phyloP scores from a whole-genome alignment of 2,888 invertebrate species.

The Heliconius erato region DNA sequence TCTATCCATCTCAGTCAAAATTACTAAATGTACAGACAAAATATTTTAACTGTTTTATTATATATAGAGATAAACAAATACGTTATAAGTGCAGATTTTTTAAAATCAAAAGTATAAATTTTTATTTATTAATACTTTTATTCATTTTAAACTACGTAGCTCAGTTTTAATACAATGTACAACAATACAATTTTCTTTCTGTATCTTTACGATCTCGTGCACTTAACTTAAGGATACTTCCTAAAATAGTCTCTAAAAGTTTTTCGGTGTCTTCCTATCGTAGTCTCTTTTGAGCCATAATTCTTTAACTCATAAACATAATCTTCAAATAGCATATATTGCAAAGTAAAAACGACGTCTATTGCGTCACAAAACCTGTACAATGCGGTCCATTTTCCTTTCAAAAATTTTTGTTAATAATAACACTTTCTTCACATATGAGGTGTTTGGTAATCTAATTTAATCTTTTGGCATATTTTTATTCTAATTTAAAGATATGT shows the following conservation, averaged over 20 bases:
- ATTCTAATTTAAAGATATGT: constrained; percentile 57
- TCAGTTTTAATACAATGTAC: no score
- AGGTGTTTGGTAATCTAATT: constrained; percentile 54
- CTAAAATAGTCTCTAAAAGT: constrained; percentile 56
- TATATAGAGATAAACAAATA: no score
- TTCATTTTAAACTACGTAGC: no score
- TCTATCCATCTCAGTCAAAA: no score
- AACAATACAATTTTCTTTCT: constrained; percentile 57
- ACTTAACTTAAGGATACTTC: constrained; percentile 51
- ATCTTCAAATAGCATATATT: constrained; percentile 63
- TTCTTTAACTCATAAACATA: constrained; percentile 61
- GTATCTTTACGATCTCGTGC: constrained; percentile 54
- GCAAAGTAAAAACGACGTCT: constrained; percentile 62
- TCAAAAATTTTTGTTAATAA: constrained; percentile 56
- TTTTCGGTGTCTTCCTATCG: constrained; percentile 57
- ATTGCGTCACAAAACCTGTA: constrained; percentile 64
- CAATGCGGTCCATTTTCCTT: constrained; percentile 52
- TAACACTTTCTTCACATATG: constrained; percentile 55
- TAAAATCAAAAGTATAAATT: no score
- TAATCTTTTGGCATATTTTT: constrained; percentile 57
- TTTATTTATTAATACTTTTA: no score
- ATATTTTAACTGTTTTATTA: no score
- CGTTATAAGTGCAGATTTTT: no score
- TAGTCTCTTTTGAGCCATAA: constrained; percentile 53
- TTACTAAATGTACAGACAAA: no score